These are phyloP conservation scores for Microcebus tavaratra DNA, from an alignment of 2,113 vertebrate species.

Conservation along the genomic window DNA sequence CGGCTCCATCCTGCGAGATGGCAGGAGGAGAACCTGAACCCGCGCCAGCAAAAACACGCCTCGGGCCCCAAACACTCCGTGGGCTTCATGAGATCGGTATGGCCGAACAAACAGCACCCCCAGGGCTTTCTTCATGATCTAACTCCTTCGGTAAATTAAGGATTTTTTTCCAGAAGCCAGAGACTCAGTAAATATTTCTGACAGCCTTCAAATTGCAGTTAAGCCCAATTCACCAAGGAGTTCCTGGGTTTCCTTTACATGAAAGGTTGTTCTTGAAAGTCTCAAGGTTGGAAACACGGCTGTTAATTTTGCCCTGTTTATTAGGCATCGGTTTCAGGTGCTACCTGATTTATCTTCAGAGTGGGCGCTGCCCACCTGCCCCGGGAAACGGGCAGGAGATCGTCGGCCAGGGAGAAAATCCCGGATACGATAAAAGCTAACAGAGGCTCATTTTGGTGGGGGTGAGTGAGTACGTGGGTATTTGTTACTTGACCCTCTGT, in stretches of 20 bases:
- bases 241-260: slow-evolving; percentile 62
- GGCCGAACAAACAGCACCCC: slow-evolving; percentile 74
- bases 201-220: slow-evolving; percentile 81
- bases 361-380: slow-evolving; percentile 30
- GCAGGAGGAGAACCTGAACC: slow-evolving; percentile 14
- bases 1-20: slow-evolving; percentile 5
- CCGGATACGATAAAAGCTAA: not conserved
- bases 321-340: slow-evolving; percentile 39
- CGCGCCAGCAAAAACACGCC: slow-evolving; percentile 76
- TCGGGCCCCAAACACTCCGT: slow-evolving; percentile 52
- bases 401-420: not conserved
- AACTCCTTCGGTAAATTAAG: slow-evolving; percentile 81
- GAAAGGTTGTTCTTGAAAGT: slow-evolving; percentile 60
- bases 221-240: slow-evolving; percentile 62
- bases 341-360: slow-evolving; percentile 54
- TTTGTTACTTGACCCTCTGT: not conserved
- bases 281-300: slow-evolving; percentile 75
- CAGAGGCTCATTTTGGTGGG: fast-evolving
- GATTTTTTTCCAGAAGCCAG: slow-evolving; percentile 80
- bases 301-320: slow-evolving; percentile 71
- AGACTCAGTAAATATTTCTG: slow-evolving; percentile 78
- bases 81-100: slow-evolving; percentile 66
- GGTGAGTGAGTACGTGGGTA: not conserved
- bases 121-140: slow-evolving; percentile 78
- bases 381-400: not conserved